A percentile compares a stretch with the other conserved stretches of the same genome.
These are phyloP conservation scores for Hycleus phaleratus DNA, from an alignment of 1,140 invertebrate species.

Conservation along the genomic window DNA sequence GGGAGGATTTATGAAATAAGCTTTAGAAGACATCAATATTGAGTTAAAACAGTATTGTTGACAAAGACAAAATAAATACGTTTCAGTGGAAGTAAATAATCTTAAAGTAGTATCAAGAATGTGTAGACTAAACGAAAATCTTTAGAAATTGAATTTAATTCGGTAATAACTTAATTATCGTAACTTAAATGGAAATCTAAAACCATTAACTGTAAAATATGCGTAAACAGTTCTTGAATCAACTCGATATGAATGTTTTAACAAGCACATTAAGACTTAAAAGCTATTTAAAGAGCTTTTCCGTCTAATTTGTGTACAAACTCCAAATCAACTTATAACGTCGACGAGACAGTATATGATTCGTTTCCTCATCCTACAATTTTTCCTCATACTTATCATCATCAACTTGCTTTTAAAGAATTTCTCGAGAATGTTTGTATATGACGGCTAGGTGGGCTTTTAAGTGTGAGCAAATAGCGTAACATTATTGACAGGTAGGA, in stretches of 20 bases:
- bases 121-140: neutral
- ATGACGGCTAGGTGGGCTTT: neutral
- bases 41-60: no score
- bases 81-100: neutral
- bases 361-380: no score
- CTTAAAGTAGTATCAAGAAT: neutral
- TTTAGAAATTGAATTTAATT: slow-evolving; percentile 8
- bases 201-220: slow-evolving; percentile 17
- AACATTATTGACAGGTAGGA: slow-evolving; percentile 16
- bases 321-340: neutral
- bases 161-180: slow-evolving; percentile 15
- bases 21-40: no score
- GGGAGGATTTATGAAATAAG: no score
- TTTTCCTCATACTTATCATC: no score
- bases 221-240: slow-evolving; percentile 17
- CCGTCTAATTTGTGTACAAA: slow-evolving; percentile 13
- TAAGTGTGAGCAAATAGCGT: slow-evolving; percentile 18
- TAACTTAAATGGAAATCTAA: slow-evolving; percentile 9
- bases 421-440: no score
- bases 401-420: no score
- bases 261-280: slow-evolving; percentile 7
- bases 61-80: no score
- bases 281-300: slow-evolving; percentile 16
- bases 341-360: no score
- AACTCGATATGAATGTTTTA: slow-evolving; percentile 10